phyloP scores from a whole-genome alignment of 2,888 invertebrate species.

The Agapostemon virescens region DNA sequence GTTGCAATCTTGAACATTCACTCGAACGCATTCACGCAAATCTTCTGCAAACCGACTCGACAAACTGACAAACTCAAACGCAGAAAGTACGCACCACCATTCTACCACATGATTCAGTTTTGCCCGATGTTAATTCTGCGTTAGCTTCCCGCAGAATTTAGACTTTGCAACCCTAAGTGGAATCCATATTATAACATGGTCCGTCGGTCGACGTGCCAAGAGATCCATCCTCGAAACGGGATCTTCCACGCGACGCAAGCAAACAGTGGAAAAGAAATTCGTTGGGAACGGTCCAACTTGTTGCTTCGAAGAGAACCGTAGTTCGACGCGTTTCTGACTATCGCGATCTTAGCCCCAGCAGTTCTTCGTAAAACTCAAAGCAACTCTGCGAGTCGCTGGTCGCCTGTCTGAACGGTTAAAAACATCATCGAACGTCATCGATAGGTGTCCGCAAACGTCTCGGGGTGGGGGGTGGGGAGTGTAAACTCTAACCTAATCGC shows the following conservation, averaged over 20 bases:
- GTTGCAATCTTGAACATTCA: too few species aligned
- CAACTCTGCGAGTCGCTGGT: not conserved
- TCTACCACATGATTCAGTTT: too few species aligned
- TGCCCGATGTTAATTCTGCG: too few species aligned
- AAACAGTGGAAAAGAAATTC: constrained; percentile 21
- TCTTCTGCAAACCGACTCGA: too few species aligned
- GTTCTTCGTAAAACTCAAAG: not conserved
- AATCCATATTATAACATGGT: too few species aligned
- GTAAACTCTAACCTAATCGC: not conserved
- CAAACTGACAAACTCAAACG: too few species aligned
- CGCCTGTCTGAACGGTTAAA: not conserved
- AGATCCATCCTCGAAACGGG: not conserved
- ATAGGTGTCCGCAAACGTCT: too few species aligned
- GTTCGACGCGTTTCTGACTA: not conserved
- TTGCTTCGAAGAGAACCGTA: constrained; percentile 35
- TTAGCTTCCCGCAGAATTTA: too few species aligned
- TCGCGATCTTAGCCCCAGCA: not conserved
- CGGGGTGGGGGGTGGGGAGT: not conserved
- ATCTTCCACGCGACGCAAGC: not conserved
- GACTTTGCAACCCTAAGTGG: too few species aligned
- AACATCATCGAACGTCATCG: not conserved
- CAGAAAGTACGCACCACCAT: too few species aligned
- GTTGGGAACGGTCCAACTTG: constrained; percentile 43
- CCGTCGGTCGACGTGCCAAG: not conserved
- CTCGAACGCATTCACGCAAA: too few species aligned